These are phyloP conservation scores for Drosophila littoralis DNA, from an alignment of 1,140 invertebrate genomes.

Conservation along the genomic window DNA sequence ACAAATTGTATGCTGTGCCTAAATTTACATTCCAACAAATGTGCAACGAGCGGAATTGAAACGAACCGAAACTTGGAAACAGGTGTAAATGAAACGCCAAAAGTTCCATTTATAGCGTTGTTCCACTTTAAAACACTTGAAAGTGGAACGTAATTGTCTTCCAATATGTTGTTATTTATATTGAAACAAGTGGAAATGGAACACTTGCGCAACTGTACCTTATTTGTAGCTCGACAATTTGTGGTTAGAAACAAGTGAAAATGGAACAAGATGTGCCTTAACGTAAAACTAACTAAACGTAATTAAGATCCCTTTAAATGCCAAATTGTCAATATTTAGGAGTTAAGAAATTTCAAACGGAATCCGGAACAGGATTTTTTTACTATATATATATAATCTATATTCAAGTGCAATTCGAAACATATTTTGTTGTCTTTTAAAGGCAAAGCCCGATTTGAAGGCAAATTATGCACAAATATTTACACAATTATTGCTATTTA, in stretches of 20 bases:
- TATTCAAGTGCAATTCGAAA: neutral
- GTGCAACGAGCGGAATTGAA: too few species aligned
- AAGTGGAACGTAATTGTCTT: neutral
- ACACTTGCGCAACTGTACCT: neutral
- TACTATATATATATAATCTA: neutral
- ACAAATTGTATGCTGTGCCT: neutral
- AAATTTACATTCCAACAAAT: neutral
- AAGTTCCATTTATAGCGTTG: neutral
- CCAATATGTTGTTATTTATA: neutral
- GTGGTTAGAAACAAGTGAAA: neutral
- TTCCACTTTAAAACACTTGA: neutral
- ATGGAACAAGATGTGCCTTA: neutral
- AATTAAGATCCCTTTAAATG: too few species aligned
- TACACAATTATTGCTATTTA: neutral
- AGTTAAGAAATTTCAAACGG: too few species aligned
- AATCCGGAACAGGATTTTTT: neutral
- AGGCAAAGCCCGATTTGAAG: neutral
- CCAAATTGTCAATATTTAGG: too few species aligned
- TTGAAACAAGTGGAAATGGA: neutral
- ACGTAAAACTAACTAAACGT: neutral
- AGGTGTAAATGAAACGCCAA: neutral
- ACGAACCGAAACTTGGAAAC: neutral
- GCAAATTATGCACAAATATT: constrained; percentile 4
- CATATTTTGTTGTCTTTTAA: neutral
- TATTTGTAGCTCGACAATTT: neutral